phyloP scores from a whole-genome alignment of 1,140 invertebrate genomes.

The Agrilus planipennis region DNA sequence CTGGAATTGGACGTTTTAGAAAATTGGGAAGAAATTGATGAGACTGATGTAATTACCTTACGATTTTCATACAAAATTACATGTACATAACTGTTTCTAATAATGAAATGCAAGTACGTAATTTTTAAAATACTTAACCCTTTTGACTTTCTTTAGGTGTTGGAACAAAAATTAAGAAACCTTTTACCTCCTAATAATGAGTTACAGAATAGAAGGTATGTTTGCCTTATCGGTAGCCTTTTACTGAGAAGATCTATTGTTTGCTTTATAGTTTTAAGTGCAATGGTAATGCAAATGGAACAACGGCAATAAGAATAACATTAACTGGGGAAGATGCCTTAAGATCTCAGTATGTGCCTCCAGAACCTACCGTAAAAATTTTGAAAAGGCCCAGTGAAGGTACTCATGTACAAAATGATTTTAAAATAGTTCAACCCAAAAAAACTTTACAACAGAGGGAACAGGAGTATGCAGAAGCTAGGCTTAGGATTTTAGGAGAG shows the following conservation, averaged over 20 bases:
- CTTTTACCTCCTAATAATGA: constrained; percentile 22
- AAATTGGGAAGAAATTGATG: constrained; percentile 34
- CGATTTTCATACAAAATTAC: background rate
- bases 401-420: constrained; percentile 42
- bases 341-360: constrained; percentile 39
- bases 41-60: constrained; percentile 29
- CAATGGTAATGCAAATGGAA: constrained; percentile 21
- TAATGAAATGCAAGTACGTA: too few relatives aligned
- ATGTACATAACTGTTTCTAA: constrained; percentile 8
- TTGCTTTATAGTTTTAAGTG: constrained; percentile 13
- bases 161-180: constrained; percentile 30
- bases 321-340: constrained; percentile 32
- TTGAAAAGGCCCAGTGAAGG: constrained; percentile 63
- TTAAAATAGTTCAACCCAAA: constrained; percentile 57
- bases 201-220: constrained; percentile 25
- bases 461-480: constrained; percentile 76
- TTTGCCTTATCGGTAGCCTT: background rate
- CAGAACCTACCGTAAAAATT: constrained; percentile 70
- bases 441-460: constrained; percentile 78
- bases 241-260: constrained; percentile 1
- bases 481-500: constrained; percentile 70
- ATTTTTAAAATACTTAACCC: constrained; percentile 14
- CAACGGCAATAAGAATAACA: constrained; percentile 28
- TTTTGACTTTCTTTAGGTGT: constrained; percentile 25
- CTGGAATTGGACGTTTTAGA: constrained; percentile 31